Evolutionary conservation across 1,140 invertebrate genomes (phyloP), one percentile per base, ranked within the genome.

Genomic region (Homarus americanus): DNA sequence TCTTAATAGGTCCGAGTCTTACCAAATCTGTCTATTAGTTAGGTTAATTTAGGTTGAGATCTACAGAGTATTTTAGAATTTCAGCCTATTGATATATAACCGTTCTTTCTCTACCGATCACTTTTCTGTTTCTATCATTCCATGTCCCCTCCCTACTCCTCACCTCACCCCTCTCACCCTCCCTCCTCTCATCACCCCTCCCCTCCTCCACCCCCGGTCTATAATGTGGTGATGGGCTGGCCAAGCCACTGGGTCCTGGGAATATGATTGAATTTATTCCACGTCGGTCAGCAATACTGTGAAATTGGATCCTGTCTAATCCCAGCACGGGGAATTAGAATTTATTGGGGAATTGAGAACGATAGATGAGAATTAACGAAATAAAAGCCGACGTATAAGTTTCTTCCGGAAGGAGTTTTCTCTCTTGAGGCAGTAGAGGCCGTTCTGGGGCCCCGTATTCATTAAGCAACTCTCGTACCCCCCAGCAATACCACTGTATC

Each of bases 231-330:
- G 76, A 79, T 12, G 49, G 44, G 41, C 38, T 28, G 76, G n/a
- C 76, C 76, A 79, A 69, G 5, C n/a, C 36, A 20, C 28, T 4
- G 41, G 44, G 2, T 49, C 24, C 49, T 49, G 78, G 41, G 78
- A 80, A 80, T 80, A 53, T 80, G 78, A 80, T 80, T 80, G 78
- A 53, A 44, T 80, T 80, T 53, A 80, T 53, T 53, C 78, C 44
- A 32, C 41, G 41, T 32, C 44, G 44, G 78, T 80, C 78, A 80
- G 44, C 78, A 80, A 20, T 80, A 49, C 53, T 80, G 78, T 80
- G 41, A n/a, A 80, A 80, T 80, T 80, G 78, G 78, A 80, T 80
- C 78, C 78, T 49, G n/a, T 69, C n/a, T 69, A 32, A 69, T 69
- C 63, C 63, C n/a, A n/a, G 63, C 2, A 10, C 63, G 63, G 28